A percentile compares a stretch with the other conserved stretches of the same genome.
Evolutionary conservation across 2,888 invertebrate species (phyloP).

Genomic region (Merodon equestris): DNA sequence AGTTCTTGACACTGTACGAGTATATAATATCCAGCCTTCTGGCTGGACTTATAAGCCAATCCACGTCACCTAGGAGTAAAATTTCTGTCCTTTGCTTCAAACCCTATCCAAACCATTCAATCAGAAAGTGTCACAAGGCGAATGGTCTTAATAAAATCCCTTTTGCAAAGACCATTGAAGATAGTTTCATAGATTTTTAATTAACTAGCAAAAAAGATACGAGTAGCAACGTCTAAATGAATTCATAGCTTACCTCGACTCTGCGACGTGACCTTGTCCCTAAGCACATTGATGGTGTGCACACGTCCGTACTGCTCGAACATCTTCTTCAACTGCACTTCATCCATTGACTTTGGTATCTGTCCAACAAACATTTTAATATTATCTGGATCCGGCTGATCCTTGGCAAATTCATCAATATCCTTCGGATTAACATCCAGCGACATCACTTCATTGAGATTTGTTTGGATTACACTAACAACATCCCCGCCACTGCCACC

Average conservation of each 20-base stretch:
- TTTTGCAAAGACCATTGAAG: too few relatives aligned
- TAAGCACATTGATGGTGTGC: conserved; percentile 97
- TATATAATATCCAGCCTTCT: too few relatives aligned
- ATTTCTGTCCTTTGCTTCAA: too few relatives aligned
- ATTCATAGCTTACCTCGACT: conserved; percentile 91
- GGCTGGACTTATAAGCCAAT: too few relatives aligned
- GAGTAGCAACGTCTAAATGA: too few relatives aligned
- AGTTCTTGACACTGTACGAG: too few relatives aligned
- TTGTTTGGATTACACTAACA: conserved; percentile 36
- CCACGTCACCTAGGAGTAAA: too few relatives aligned
- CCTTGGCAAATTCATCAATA: conserved; percentile 77
- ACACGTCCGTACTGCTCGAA: conserved; percentile 98
- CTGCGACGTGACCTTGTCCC: conserved; percentile 96
- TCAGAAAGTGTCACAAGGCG: too few relatives aligned
- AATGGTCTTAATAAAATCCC: too few relatives aligned
- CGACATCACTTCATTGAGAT: conserved; percentile 36
- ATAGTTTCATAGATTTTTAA: too few relatives aligned
- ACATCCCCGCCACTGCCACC: not conserved
- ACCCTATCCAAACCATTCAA: too few relatives aligned
- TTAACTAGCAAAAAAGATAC: too few relatives aligned
- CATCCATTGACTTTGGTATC: conserved; percentile 98
- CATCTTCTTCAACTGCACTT: conserved; percentile 94
- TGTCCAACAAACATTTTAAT: conserved; percentile 99
- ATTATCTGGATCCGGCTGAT: conserved; percentile 97
- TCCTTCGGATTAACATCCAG: conserved; percentile 70